These are phyloP conservation scores for Arnoldichthys spilopterus DNA, from an alignment of 2,797 vertebrate species.

Conservation along the genomic window DNA sequence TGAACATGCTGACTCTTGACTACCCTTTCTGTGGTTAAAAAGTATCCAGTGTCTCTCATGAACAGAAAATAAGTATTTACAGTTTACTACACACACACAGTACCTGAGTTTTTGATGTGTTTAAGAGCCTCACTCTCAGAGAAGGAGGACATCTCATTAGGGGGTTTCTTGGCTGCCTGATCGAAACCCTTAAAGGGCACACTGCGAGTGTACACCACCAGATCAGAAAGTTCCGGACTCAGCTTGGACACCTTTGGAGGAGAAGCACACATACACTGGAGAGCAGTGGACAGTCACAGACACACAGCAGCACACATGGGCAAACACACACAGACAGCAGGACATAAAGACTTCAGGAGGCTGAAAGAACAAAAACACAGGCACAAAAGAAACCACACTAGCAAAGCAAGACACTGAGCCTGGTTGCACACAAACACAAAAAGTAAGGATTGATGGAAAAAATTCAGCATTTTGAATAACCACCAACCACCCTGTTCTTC, in stretches of 20 bases:
- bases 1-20: too few species aligned
- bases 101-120: constrained; percentile 86
- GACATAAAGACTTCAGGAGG: neutral
- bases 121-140: constrained; percentile 89
- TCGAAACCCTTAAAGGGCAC: constrained; percentile 81
- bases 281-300: constrained; percentile 29
- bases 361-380: neutral
- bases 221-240: constrained; percentile 84
- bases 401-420: neutral
- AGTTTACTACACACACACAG: neutral
- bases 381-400: neutral
- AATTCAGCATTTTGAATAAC: neutral
- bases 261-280: constrained; percentile 53
- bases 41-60: neutral
- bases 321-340: constrained; percentile 28
- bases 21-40: neutral
- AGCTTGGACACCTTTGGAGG: constrained; percentile 74
- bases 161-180: constrained; percentile 68
- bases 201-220: constrained; percentile 88
- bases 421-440: neutral
- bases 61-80: neutral
- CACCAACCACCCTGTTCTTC: too few species aligned
- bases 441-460: neutral
- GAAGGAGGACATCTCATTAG: constrained; percentile 86
- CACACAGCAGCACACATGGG: constrained; percentile 24